Conservation (phyloP, 2,888 invertebrate species). For the Lycia hirtaria region DNA sequence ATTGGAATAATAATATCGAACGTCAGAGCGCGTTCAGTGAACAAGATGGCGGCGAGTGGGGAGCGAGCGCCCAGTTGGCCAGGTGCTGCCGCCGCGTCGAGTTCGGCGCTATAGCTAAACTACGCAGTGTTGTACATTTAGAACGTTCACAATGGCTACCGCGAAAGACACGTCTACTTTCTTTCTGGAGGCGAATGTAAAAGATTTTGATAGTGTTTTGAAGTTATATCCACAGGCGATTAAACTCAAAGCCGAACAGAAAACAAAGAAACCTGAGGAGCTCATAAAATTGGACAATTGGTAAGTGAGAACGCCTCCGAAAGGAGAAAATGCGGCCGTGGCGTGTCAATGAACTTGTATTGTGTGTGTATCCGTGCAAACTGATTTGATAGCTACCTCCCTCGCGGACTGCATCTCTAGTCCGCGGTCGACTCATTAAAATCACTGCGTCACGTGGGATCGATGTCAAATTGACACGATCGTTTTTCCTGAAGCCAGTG, state of each 20-base stretch:
- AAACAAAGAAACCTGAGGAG: slow-evolving; percentile 97
- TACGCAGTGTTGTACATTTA: slow-evolving; percentile 86
- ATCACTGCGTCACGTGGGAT: slow-evolving; percentile 90
- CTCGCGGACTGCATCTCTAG: slow-evolving; percentile 87
- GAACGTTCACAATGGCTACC: slow-evolving; percentile 91
- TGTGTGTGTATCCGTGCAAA: slow-evolving; percentile 86
- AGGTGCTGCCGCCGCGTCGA: slow-evolving; percentile 86
- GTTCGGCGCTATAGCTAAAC: slow-evolving; percentile 85
- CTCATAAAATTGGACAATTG: slow-evolving; percentile 97
- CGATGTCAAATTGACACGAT: slow-evolving; percentile 88
- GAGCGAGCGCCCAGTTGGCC: slow-evolving; percentile 85
- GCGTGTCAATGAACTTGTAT: slow-evolving; percentile 87
- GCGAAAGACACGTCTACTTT: slow-evolving; percentile 96
- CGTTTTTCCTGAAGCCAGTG: slow-evolving; percentile 84
- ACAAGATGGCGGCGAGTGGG: slow-evolving; percentile 85
- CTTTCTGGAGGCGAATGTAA: slow-evolving; percentile 95
- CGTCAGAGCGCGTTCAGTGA: slow-evolving; percentile 78
- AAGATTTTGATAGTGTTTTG: slow-evolving; percentile 94
- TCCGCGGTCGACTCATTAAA: slow-evolving; percentile 88
- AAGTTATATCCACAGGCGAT: slow-evolving; percentile 96
- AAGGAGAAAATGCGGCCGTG: slow-evolving; percentile 86
- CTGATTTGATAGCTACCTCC: slow-evolving; percentile 87
- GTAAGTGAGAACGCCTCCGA: slow-evolving; percentile 89
- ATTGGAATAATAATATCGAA: slow-evolving; percentile 79
- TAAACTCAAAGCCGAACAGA: slow-evolving; percentile 95